Base-by-base conservation (phyloP, 2,797 vertebrate species). In the Silurus lanzhouensis region DNA sequence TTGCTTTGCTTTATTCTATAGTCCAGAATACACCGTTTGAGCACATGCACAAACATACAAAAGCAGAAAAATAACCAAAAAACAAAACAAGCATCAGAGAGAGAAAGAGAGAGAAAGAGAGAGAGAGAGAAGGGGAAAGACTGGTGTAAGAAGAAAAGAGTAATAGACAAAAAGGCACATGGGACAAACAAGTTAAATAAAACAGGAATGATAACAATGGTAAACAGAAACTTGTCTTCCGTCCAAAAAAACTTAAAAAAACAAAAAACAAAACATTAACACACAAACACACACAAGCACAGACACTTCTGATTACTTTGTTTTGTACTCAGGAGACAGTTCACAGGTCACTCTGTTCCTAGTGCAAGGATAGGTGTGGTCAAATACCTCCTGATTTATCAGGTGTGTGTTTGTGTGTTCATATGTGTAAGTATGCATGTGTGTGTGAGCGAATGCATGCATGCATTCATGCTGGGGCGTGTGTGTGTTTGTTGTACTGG, bases 211-310 rank as follows among this genome's bases (percentile, higher is more conserved):
- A 90, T 90, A 88, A 91, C 67, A 81, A 91, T 85, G 63, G 93
- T 94, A 95, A 95, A 95, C 94, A 95, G 95, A 96, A 95, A 96
- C 95, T 93, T 95, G 95, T 94, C 93, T 90, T 87, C 78, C 89
- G 82, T 81, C 38, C 79, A 82, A 71, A 86, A 88, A 84, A 91
- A 52, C 9, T 10, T 10, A 1, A 52, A 52, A 52, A 48, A 48
- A 52, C 48, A 52, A 52, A 52, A 52, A 52, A 48, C 1, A 48
- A 52, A 52, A 52, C 93, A 94, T 94, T 94, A 92, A 86, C 81
- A 31, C 31, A 64, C 68, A 10, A 80, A 66, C 81, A 89, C 78
- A 84, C 86, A 88, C 71, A 81, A 80, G 84, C 61, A 86, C 78
- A 87, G 70, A 83, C 76, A 66, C 44, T 60, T 72, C 71, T 89